Base-by-base conservation (phyloP, 1,140 invertebrate species). In the Pseudomyrmex gracilis region DNA sequence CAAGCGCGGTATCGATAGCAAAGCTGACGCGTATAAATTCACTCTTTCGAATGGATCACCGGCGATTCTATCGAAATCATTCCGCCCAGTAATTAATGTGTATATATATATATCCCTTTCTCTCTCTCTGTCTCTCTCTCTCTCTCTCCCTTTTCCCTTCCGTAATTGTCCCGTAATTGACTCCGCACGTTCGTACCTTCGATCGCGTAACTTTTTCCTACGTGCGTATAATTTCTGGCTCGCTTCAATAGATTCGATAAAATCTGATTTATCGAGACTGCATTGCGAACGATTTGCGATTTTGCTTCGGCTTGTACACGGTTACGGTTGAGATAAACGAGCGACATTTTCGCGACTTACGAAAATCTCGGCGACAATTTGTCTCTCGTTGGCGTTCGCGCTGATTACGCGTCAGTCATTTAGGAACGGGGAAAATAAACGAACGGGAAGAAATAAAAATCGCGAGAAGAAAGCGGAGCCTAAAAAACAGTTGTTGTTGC, bases 331-430 rank as follows among this genome's bases (percentile, higher is more conserved):
- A 61, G 51, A 5, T 47, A 5, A 49, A 20, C 47, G 73, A n/a
- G n/a, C 49, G 12, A 66, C 60, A 24, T 22, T 76, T 61, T 49
- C 45, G 10, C 17, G 73, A n/a, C 10, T 7, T 43, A 13, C 24
- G 22, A 67, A 64, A 78, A 71, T 80, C 71, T 64, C 49, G 43
- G 58, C 22, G 57, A 71, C 17, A 34, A 34, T 7, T 63, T 61
- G 49, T 49, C 58, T 80, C 34, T 34, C 34, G 43, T 49, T 80
- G n/a, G 45, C 61, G 55, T 17, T 45, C 51, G 64, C 84, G 45
- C 73, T 86, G 87, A 89, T 89, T 84, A 84, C 70, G 70, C 58
- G 73, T 49, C 80, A 82, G 80, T 88, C 80, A 66, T 86, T 88
- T 83, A 84, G 63, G 55, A 10, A 47, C 1, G 24, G 10, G 70